A percentile compares a stretch with the other conserved stretches of the same genome.
Evolutionary conservation across 1,140 invertebrate genomes (phyloP).

Genomic region (Nasonia vitripennis): DNA sequence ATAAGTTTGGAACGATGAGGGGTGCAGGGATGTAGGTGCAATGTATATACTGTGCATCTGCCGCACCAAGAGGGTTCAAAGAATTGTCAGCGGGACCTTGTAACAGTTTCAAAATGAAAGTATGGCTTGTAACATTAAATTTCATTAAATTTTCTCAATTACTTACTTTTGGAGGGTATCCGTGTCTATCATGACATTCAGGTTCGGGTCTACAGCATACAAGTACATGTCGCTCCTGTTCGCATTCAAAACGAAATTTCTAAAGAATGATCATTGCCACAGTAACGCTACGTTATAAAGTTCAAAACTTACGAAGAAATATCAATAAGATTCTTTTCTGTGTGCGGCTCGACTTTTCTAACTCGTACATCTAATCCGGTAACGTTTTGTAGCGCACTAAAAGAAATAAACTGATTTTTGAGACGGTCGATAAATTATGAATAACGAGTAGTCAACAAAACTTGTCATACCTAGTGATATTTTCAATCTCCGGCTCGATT

Average conservation of each 20-base stretch:
- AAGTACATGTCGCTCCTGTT: constrained; percentile 88
- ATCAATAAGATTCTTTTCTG: constrained; percentile 77
- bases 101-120: constrained; percentile 3
- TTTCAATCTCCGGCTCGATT: constrained; percentile 82
- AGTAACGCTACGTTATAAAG: background rate
- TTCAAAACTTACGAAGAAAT: constrained; percentile 80
- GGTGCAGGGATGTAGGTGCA: too few relatives aligned
- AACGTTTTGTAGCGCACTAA: constrained; percentile 80
- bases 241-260: constrained; percentile 63
- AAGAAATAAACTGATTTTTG: constrained; percentile 48
- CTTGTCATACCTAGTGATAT: constrained; percentile 79
- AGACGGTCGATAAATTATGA: background rate
- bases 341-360: constrained; percentile 85
- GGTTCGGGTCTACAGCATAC: constrained; percentile 87
- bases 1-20: too few relatives aligned
- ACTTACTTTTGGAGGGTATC: constrained; percentile 84
- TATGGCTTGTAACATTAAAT: background rate
- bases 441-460: constrained; percentile 16
- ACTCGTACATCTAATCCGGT: constrained; percentile 87
- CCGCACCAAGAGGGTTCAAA: too few relatives aligned
- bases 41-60: too few relatives aligned
- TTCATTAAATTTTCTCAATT: background rate
- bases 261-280: background rate
- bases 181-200: constrained; percentile 88
- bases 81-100: background rate